Evolutionary conservation across 2,888 invertebrate species (phyloP), one percentile per base, ranked within the genome.

Genomic region (Polyploca ridens): DNA sequence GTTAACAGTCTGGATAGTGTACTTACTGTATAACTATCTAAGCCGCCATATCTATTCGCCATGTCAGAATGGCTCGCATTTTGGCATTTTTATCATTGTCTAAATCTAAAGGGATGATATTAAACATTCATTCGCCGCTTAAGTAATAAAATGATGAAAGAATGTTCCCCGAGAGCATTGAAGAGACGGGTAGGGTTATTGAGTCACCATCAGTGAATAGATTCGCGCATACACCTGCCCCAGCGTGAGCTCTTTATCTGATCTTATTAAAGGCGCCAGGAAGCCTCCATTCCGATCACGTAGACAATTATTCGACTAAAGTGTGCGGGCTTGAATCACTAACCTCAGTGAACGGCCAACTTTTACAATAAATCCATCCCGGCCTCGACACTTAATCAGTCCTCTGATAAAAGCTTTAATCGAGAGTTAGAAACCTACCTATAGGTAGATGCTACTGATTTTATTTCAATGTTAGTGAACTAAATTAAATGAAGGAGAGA

Each of bases 341-440:
- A 91, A 90, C 91, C 91, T 91, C 90, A 87, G 83, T 82, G 91
- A 91, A 92, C 90, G 91, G 85, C 90, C 86, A 93, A 94, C 93
- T 94, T 94, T 94, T 91, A 93, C 93, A 93, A 94, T 94, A 93
- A 94, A 93, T 93, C 92, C 91, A 90, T 93, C 91, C 88, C 82
- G 84, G 87, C 86, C 89, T 91, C 92, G 92, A 93, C 93, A 94
- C 92, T 93, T 94, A 94, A 93, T 93, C 93, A 93, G 92, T 89
- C 89, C 88, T 86, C 86, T 89, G 91, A 93, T 93, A 93, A 92
- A 93, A 92, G 91, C 91, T 90, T 92, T 92, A 93, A 93, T 93
- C 93, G 90, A 80, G 89, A 89, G 87, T 90, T 90, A 87, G 88
- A 84, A 82, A 68, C 73, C 72, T 88, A 90, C 86, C 86, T 85